These are phyloP conservation scores for Amphipoea oculea DNA, from an alignment of 2,888 invertebrate species.

Conservation along the genomic window DNA sequence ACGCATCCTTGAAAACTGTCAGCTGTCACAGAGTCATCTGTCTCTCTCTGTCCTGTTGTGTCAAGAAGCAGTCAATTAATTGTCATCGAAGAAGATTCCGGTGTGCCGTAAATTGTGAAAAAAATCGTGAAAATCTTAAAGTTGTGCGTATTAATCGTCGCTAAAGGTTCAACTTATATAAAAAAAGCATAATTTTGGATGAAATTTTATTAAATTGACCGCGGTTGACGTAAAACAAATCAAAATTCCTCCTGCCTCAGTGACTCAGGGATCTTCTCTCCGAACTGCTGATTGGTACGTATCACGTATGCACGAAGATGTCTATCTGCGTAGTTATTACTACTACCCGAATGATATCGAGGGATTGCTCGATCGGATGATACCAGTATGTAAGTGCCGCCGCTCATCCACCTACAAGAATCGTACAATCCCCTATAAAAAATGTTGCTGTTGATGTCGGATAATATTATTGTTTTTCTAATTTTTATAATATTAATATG, in stretches of 20 bases:
- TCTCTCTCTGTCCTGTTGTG: not conserved
- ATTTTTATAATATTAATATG: not conserved
- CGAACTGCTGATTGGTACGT: slow-evolving; percentile 83
- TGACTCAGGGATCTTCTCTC: slow-evolving; percentile 80
- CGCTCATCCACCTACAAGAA: too few species aligned
- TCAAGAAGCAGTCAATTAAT: slow-evolving; percentile 4
- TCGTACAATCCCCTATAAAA: not conserved
- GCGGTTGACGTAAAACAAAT: slow-evolving; percentile 63
- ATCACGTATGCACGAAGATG: slow-evolving; percentile 3
- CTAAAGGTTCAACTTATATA: not conserved
- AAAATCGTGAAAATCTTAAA: not conserved
- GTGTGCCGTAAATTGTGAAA: slow-evolving; percentile 27
- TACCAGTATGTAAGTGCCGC: not conserved
- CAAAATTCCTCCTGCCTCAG: slow-evolving; percentile 87
- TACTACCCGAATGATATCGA: not conserved
- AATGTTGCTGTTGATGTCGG: slow-evolving; percentile 5
- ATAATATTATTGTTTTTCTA: not conserved
- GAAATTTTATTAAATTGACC: slow-evolving; percentile 24
- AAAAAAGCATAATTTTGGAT: slow-evolving; percentile 1
- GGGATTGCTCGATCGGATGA: not conserved
- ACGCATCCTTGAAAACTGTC: not conserved
- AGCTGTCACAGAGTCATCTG: slow-evolving; percentile 7
- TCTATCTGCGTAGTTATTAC: slow-evolving; percentile 12
- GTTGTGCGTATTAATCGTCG: slow-evolving; percentile 7
- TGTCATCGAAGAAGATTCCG: slow-evolving; percentile 36